Evolutionary conservation across 1,140 invertebrate species (phyloP), one percentile per base, ranked within the genome.

Genomic region (Trichonephila clavata): DNA sequence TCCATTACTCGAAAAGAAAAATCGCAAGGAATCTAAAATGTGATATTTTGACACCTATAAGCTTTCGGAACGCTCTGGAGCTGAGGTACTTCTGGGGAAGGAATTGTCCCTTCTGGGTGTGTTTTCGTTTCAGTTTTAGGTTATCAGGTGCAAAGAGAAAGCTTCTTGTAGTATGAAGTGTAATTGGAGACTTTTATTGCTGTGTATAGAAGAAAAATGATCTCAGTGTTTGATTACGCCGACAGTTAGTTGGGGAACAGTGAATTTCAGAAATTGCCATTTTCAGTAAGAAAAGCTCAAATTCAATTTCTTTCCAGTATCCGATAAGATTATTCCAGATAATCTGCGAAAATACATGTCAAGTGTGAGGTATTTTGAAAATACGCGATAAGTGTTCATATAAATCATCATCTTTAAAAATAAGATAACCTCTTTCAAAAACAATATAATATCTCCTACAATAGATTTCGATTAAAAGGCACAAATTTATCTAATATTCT

Each of bases 11-110:
- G 27, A 77, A 77, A 77, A 77, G 71, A 77, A 77, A 32, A 57
- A 63, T 63, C 84, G 27, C 84, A 20, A 63, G 84, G 60, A 86
- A 57, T 59, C 84, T 86, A 77, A 63, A 60, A 86, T 86, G 84
- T 86, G 84, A 86, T 86, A 63, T 63, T 86, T 61, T 86, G 84
- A 86, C 84, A 63, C 84, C 84, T 86, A 16, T 63, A 27, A 77
- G 60, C 57, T 61, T 43, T 86, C 60, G 84, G 84, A 39, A 43
- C 83, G 20, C 83, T 68, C 65, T 57, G 57, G 57, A 63, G 84
- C 32, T 86, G 84, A 39, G 84, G 27, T 32, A 32, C 24, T 27
- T n/a, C 14, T n/a, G 24, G 60, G 84, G 81, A 39, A 63, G 57
- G n/a, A 86, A 57, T 61, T 59, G 81, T 57, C 81, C 81, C 81